Base-by-base conservation (phyloP, 2,888 invertebrate species). In the Dasysyrphus albostriatus region DNA sequence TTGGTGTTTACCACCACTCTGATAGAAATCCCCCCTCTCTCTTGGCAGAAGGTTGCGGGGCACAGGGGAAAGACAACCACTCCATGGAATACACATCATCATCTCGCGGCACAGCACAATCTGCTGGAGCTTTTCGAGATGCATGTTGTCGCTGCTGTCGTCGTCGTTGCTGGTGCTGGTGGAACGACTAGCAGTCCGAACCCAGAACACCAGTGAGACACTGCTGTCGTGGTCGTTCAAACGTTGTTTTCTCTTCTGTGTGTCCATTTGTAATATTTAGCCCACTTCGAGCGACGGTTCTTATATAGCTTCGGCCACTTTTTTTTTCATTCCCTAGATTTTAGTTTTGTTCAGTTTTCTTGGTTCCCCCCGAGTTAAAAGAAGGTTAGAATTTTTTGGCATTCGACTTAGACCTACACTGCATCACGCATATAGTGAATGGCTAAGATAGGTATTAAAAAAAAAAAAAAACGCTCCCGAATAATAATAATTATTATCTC, bases 211-310 rank as follows among this genome's bases (percentile, higher is more conserved):
- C 81, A 87, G 87, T 87, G 70, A 87, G 83, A 79, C 78, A 67
- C 78, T 87, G 87, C 83, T 83, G 87, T 83, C 87, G 87, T 87
- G 87, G 87, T 83, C 75, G 78, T 83, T 79, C 49, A 56, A 67
- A 87, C 83, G 83, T 65, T 37, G 54, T 65, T 51, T 73, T 63
- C 47, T 67, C 65, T 29, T 58, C 10, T 42, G 78, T 74, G 61
- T 73, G 24, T 24, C 24, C 77, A n/a, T 44, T 14, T 51, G 14
- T 3, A 32, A 29, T 14, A 32, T 14, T 29, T 32, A 54, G n/a
- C 0, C 16, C 59, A 34, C 44, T 39, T 61, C 47, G 47, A 77
- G 69, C 82, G 65, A 78, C 87, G 75, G 59, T 51, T 49, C 44
- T 74, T 70, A 70, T 70, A 32, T 5, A 32, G 32, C 59, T 74